A percentile compares a stretch with the other conserved stretches of the same genome.
Evolutionary conservation across 2,113 vertebrate genomes (phyloP).

Genomic region (Tenrec ecaudatus): DNA sequence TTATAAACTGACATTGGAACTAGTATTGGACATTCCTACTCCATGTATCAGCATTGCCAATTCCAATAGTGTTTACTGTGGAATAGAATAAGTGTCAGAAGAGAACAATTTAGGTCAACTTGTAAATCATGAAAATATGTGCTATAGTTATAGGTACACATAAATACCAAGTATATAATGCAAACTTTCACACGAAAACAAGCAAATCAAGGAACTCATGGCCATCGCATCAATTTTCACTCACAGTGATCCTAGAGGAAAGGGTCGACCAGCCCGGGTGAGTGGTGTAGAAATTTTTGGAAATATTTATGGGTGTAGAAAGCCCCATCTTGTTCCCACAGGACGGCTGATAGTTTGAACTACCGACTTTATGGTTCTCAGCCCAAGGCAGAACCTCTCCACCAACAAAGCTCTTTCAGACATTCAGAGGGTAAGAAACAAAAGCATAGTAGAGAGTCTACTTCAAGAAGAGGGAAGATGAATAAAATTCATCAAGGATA

Average conservation of each 20-base stretch:
- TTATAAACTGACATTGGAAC: background rate
- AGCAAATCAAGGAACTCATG: too few species aligned
- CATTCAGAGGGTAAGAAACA: background rate
- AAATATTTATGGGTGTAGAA: too few species aligned
- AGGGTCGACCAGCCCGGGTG: too few species aligned
- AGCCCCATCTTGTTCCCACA: too few species aligned
- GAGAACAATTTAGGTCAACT: background rate
- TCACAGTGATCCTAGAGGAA: too few species aligned
- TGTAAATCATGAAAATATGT: background rate
- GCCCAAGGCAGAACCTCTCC: too few species aligned
- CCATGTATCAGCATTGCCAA: background rate
- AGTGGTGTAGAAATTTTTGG: too few species aligned
- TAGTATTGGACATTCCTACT: background rate
- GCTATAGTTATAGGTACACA: background rate
- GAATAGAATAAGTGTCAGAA: background rate
- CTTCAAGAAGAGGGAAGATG: background rate
- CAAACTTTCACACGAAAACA: background rate
- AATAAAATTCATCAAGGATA: background rate
- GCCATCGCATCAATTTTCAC: too few species aligned
- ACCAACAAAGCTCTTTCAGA: too few species aligned
- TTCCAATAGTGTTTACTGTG: too few species aligned
- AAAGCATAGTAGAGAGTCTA: background rate
- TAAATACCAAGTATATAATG: background rate
- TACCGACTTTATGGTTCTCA: too few species aligned
- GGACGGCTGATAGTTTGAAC: too few species aligned